phyloP scores from a whole-genome alignment of 1,140 invertebrate species.

The Drosophila jambulina region DNA sequence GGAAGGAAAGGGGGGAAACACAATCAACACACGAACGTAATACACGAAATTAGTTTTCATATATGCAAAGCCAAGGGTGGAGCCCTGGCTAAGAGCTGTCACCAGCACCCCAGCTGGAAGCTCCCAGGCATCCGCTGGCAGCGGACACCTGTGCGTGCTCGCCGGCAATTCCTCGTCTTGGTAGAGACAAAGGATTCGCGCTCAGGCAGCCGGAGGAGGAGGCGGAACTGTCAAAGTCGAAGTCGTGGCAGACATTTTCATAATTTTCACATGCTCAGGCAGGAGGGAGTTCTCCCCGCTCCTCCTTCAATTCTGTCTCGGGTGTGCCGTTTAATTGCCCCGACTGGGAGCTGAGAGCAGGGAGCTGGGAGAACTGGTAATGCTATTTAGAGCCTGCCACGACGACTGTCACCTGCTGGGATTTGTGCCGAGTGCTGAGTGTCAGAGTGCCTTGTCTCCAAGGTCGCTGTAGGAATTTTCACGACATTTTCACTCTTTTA shows the following conservation, averaged over 20 bases:
- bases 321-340: conserved; percentile 70
- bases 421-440: conserved; percentile 32
- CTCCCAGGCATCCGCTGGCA: conserved; percentile 13
- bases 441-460: conserved; percentile 39
- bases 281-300: conserved; percentile 3
- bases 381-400: conserved; percentile 50
- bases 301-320: not conserved
- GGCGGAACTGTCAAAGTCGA: conserved; percentile 55
- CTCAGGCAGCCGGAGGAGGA: not conserved
- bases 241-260: conserved; percentile 70
- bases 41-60: conserved; percentile 63
- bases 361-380: conserved; percentile 32
- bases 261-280: conserved; percentile 73
- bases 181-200: conserved; percentile 72
- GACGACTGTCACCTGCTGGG: conserved; percentile 60
- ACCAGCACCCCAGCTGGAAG: conserved; percentile 15
- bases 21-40: conserved; percentile 59
- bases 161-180: conserved; percentile 53
- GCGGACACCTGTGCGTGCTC: conserved; percentile 64
- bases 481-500: conserved; percentile 25
- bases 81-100: conserved; percentile 41
- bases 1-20: conserved; percentile 8
- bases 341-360: conserved; percentile 16
- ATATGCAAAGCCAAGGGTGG: conserved; percentile 47
- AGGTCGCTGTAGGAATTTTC: conserved; percentile 30